Evolutionary conservation across 2,113 vertebrate species (phyloP), one percentile per base, ranked within the genome.

Genomic region (Scolopax mira): DNA sequence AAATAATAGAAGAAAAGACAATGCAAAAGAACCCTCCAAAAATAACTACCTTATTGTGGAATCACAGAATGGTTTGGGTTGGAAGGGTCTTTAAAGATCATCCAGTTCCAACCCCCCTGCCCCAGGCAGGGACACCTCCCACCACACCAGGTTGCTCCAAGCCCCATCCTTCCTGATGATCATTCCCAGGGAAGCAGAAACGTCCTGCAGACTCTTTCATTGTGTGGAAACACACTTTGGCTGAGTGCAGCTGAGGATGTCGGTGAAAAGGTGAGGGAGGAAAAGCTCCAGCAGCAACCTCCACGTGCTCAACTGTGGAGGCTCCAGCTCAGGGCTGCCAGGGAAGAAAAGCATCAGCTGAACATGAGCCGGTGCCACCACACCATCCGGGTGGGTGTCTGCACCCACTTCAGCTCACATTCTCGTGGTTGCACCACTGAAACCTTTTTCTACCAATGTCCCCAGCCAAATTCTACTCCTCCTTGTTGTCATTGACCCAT

Each of bases 301-400:
- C 44, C 55, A 39, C 13, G 0, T 25, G 65, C 55, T 90, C 1
- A 0, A 54, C 86, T 44, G 48, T 0, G 0, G 42, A 58, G 31
- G 54, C 42, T 77, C 28, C 31, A 18, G 39, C 81, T 79, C 79
- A 7, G 61, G 79, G 74, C 55, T 75, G 62, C 48, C 35, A 4
- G 21, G 66, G 44, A 24, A 51, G 58, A 55, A 88, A 67, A 1
- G 0, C 28, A 55, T 30, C 14, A 11, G 49, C 27, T 48, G 44
- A 37, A 9, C 74, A 35, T 69, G 69, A 37, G 28, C 74, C 73
- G 70, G 19, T 51, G 57, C 70, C 74, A 88, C 41, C 55, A 39
- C 52, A 30, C 12, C 31, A 2, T 55, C 35, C 13, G 3, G 11
- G 12, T 13, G 44, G 23, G 37, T 2, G 9, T 8, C 30, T 81